Evolutionary conservation across 2,888 invertebrate species (phyloP).

Genomic region (Andrena praecox): DNA sequence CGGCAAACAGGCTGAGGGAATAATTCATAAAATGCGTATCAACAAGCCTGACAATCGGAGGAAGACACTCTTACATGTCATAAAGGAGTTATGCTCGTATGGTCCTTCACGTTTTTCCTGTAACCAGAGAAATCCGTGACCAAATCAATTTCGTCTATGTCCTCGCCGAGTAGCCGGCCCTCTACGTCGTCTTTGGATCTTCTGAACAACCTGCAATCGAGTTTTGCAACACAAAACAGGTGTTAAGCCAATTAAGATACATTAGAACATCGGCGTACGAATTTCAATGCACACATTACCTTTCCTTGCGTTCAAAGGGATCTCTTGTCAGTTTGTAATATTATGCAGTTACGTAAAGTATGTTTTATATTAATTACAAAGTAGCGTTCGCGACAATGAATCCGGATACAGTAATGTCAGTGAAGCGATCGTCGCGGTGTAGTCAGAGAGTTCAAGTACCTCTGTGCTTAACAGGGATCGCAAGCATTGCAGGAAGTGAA

Average conservation of each 20-base stretch:
- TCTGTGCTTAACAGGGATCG: neutral
- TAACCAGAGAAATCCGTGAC: constrained; percentile 79
- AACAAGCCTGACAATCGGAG: neutral
- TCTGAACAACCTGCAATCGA: constrained; percentile 83
- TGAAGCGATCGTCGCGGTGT: neutral
- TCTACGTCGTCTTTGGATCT: constrained; percentile 84
- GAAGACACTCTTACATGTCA: constrained; percentile 45
- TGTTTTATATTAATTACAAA: neutral
- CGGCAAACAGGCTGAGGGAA: neutral
- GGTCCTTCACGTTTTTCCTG: constrained; percentile 72
- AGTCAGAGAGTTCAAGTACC: neutral
- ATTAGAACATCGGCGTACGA: constrained; percentile 1
- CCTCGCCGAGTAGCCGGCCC: constrained; percentile 82
- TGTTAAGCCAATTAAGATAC: neutral
- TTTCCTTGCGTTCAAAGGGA: constrained; percentile 16
- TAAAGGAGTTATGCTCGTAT: constrained; percentile 72
- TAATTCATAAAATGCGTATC: neutral
- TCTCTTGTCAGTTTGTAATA: neutral
- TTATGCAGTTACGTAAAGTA: neutral
- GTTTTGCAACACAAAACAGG: constrained; percentile 26
- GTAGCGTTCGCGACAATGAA: neutral
- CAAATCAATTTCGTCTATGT: constrained; percentile 83
- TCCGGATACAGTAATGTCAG: neutral
- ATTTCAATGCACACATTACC: constrained; percentile 31
- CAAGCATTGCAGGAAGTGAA: constrained; percentile 7